A percentile compares a stretch with the other conserved stretches of the same genome.
These are phyloP conservation scores for Tapirus indicus DNA, from an alignment of 2,797 vertebrate genomes.

Conservation along the genomic window DNA sequence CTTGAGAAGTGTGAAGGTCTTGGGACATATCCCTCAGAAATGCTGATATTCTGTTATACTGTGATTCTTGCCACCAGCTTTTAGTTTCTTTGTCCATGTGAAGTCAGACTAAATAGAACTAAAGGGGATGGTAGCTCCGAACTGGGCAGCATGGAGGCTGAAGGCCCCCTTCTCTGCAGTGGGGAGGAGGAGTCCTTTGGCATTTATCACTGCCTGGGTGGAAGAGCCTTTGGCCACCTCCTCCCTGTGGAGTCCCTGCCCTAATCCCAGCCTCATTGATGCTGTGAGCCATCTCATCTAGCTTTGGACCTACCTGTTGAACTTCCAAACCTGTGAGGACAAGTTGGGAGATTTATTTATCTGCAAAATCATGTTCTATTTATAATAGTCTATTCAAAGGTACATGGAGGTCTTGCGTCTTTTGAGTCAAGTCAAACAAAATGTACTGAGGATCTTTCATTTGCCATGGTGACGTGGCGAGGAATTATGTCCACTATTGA, in stretches of 20 bases:
- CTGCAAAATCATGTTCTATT: neutral
- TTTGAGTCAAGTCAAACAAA: neutral
- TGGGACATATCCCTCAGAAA: neutral
- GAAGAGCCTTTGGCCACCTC: neutral
- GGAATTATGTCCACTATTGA: rapidly evolving
- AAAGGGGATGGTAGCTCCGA: neutral
- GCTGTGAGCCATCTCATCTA: rapidly evolving
- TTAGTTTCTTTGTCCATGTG: neutral
- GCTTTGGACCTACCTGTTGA: neutral
- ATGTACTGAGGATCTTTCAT: neutral
- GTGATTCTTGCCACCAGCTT: neutral
- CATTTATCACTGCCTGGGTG: neutral
- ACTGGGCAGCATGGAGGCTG: rapidly evolving
- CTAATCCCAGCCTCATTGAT: neutral
- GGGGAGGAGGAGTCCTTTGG: no score
- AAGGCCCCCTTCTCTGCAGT: neutral
- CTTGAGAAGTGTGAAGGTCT: no score
- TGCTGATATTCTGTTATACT: rapidly evolving
- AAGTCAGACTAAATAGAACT: neutral
- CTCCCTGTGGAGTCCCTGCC: neutral
- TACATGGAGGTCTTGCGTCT: neutral
- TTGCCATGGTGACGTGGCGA: rapidly evolving
- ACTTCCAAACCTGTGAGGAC: neutral
- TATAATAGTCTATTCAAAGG: neutral
- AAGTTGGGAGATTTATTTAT: neutral